Evolutionary conservation across 2,797 vertebrate genomes (phyloP).

Genomic region (Tinamus major): DNA sequence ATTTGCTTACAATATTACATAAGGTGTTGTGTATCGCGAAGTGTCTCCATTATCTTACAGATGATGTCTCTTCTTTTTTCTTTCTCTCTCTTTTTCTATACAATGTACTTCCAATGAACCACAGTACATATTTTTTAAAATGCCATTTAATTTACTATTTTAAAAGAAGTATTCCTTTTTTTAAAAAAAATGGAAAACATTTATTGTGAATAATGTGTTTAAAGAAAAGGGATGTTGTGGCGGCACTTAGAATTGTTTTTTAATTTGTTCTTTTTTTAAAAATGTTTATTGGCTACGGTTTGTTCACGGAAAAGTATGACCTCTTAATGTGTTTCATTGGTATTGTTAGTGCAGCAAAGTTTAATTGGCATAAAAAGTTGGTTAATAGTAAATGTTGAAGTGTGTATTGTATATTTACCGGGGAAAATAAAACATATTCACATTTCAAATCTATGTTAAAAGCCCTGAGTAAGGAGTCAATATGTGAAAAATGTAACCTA

Average conservation of each 20-base stretch:
- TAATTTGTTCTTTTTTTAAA: constrained; percentile 72
- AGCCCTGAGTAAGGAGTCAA: constrained; percentile 67
- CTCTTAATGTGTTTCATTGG: constrained; percentile 83
- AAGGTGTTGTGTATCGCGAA: constrained; percentile 69
- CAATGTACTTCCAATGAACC: constrained; percentile 78
- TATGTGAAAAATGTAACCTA: constrained; percentile 41
- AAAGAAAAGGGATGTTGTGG: constrained; percentile 80
- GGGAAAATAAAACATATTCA: constrained; percentile 84
- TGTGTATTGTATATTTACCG: constrained; percentile 86
- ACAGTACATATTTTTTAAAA: constrained; percentile 77
- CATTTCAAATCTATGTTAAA: constrained; percentile 83
- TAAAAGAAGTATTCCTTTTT: constrained; percentile 69
- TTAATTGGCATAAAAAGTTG: constrained; percentile 80
- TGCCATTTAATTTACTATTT: constrained; percentile 74
- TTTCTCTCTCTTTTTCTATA: constrained; percentile 67
- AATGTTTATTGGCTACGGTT: constrained; percentile 78
- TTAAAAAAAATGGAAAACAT: constrained; percentile 67
- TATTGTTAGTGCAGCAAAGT: constrained; percentile 83
- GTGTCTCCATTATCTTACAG: constrained; percentile 74
- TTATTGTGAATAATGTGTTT: constrained; percentile 81
- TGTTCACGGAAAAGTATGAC: constrained; percentile 77
- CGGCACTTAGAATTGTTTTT: constrained; percentile 80
- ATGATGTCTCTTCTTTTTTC: constrained; percentile 69
- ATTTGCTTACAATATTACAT: constrained; percentile 75
- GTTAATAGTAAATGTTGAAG: constrained; percentile 83